Base-by-base conservation (phyloP, 2,888 invertebrate species). In the Sinodicranocentrus sp. region DNA sequence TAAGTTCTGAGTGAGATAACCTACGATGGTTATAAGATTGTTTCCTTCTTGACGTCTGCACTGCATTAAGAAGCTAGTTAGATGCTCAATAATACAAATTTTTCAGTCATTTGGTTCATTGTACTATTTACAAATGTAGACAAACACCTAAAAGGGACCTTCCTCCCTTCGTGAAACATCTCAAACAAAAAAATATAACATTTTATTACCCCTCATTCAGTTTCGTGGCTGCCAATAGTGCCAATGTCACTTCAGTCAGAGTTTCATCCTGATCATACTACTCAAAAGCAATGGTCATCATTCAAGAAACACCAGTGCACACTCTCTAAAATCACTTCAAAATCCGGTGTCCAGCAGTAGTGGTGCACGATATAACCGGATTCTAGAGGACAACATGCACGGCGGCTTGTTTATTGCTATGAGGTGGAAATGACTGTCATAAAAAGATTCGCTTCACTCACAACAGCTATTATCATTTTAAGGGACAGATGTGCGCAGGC, bases 381-480 rank as follows among this genome's bases (percentile, higher is more conserved):
- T n/a, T 48, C 15, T 6, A 48, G 15, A n/a, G 3, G n/a, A 48
- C 48, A n/a, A 48, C 15, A 48, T 48, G n/a, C n/a, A 15, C 15
- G 8, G 48, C 57, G 33, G 78, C 71, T 61, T 70, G 78, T 78
- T 78, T 78, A 78, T 78, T 78, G 28, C 78, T 59, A 70, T 61
- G 44, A 70, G 78, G 78, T 78, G 78, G 78, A 78, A 78, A 78
- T 78, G 70, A 78, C 78, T 71, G 78, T 78, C 78, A 78, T 78
- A 78, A 78, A 77, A 78, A 61, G 78, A 78, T 78, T 78, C 70
- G 48, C 77, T 59, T 52, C 39, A 65, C n/a, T 43, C 59, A 57
- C 39, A 54, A 59, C 25, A 21, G 19, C 67, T 57, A 65, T 67
- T 67, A 65, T 52, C 54, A 67, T 76, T 52, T 43, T 57, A 52